Base-by-base conservation (phyloP, 2,797 vertebrate genomes). In the Zonotrichia albicollis region DNA sequence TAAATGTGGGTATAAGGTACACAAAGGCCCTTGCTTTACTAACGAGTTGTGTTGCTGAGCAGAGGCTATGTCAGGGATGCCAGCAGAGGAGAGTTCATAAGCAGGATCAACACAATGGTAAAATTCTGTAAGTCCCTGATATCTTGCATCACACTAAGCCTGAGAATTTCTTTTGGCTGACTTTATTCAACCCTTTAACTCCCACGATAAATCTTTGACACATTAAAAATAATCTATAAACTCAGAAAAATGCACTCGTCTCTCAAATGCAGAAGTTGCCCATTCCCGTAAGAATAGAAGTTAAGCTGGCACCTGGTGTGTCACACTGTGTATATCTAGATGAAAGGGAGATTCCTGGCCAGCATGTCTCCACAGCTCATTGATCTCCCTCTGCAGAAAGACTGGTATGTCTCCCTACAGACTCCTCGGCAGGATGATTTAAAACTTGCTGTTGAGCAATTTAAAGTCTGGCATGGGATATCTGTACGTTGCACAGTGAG, bases 341-440 rank as follows among this genome's bases (percentile, higher is more conserved):
- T 97, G 94, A 97, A 97, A 97, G 96, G 70, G 93, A 93, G 73
- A 94, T 96, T 96, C 94, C 96, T 96, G 97, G 96, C 96, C 96
- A 97, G 42, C 65, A 9, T 87, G 97, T 97, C 97, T 98, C 97
- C 97, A 94, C 92, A 95, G 96, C 84, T 97, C 97, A 98, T 97
- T 97, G 97, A 97, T 97, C 96, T 97, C 95, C 72, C 94, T 94
- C 96, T 97, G 95, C 92, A 97, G 94, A 97, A 97, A 96, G 96
- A 95, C 96, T 93, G 95, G 83, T 97, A 93, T 97, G 97, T 97
- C 96, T 97, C 97, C 97, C 96, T 95, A 92, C 94, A 96, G 94
- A 97, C 91, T 96, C 86, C 91, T 96, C 61, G 25, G 90, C 92
- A 92, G 79, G 93, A 97, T 97, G 97, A 97, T 97, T 98, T 97